These are phyloP conservation scores for Botia kubotai DNA, from an alignment of 2,797 vertebrate genomes.

Conservation along the genomic window DNA sequence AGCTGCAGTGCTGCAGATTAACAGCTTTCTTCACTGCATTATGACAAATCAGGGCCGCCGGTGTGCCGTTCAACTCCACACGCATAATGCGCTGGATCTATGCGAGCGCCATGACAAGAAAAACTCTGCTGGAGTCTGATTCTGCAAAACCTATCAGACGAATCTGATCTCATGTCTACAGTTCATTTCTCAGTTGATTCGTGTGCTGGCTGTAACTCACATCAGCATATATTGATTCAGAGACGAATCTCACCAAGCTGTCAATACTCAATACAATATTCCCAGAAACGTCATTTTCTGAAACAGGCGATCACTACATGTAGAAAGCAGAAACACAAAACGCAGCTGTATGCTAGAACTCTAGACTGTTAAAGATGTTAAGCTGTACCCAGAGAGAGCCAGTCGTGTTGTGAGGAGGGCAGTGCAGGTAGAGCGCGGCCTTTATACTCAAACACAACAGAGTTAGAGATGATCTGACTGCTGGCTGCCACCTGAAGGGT, in stretches of 20 bases:
- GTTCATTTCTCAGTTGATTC: not conserved
- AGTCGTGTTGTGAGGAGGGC: slow-evolving; percentile 97
- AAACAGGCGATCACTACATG: not conserved
- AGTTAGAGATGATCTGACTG: slow-evolving; percentile 96
- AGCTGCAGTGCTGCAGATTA: slow-evolving; percentile 73
- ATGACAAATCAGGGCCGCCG: slow-evolving; percentile 73
- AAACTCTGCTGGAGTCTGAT: not conserved
- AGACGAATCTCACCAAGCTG: too few species aligned
- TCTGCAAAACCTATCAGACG: not conserved
- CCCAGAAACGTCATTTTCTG: not conserved
- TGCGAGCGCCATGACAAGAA: slow-evolving; percentile 20
- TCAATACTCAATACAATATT: too few species aligned
- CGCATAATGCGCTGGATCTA: slow-evolving; percentile 49
- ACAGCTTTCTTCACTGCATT: slow-evolving; percentile 68
- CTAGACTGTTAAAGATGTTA: too few species aligned
- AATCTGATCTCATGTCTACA: not conserved
- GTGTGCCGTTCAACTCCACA: slow-evolving; percentile 55
- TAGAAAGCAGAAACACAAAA: not conserved
- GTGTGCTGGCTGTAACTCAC: too few species aligned
- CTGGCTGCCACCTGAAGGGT: slow-evolving; percentile 98
- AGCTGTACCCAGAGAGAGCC: slow-evolving; percentile 94
- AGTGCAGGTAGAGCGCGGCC: slow-evolving; percentile 92
- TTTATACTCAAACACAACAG: slow-evolving; percentile 98
- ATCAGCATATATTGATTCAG: too few species aligned
- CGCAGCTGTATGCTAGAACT: not conserved